phyloP scores from a whole-genome alignment of 2,888 invertebrate species.

The Globia sparganii region DNA sequence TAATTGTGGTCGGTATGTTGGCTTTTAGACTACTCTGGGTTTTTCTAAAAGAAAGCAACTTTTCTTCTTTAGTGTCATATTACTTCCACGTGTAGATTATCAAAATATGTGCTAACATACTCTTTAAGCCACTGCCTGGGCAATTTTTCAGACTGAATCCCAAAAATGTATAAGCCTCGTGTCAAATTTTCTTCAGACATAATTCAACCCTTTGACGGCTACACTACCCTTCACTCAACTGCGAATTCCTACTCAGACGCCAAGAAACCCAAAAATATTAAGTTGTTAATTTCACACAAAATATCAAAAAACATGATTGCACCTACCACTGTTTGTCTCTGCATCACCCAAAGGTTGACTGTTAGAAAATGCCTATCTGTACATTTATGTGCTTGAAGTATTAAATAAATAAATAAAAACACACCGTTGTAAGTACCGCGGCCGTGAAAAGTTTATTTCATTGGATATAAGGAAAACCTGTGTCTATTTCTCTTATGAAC shows the following conservation, averaged over 20 bases:
- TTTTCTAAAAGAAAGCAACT: neutral
- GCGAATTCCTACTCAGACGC: slow-evolving; percentile 10
- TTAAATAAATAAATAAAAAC: no score
- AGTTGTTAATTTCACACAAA: slow-evolving; percentile 10
- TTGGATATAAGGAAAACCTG: slow-evolving; percentile 21
- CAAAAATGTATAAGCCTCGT: slow-evolving; percentile 8
- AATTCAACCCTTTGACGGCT: slow-evolving; percentile 12
- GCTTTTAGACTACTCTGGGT: neutral
- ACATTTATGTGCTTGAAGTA: no score
- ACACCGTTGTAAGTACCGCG: neutral
- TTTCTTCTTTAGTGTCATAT: neutral
- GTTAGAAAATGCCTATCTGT: no score
- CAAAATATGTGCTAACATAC: neutral
- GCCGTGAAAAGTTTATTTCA: slow-evolving; percentile 23
- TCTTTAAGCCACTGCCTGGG: neutral
- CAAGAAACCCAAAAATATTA: neutral
- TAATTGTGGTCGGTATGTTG: neutral
- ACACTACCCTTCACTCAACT: slow-evolving; percentile 10
- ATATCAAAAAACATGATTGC: slow-evolving; percentile 15
- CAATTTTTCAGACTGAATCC: neutral
- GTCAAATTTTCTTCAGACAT: slow-evolving; percentile 15
- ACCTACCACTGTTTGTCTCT: no score
- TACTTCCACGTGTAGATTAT: neutral
- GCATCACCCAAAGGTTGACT: no score
- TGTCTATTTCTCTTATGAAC: slow-evolving; percentile 26